Evolutionary conservation across 2,888 invertebrate species (phyloP), one percentile per base, ranked within the genome.

Genomic region (Temnothorax unifasciatus): DNA sequence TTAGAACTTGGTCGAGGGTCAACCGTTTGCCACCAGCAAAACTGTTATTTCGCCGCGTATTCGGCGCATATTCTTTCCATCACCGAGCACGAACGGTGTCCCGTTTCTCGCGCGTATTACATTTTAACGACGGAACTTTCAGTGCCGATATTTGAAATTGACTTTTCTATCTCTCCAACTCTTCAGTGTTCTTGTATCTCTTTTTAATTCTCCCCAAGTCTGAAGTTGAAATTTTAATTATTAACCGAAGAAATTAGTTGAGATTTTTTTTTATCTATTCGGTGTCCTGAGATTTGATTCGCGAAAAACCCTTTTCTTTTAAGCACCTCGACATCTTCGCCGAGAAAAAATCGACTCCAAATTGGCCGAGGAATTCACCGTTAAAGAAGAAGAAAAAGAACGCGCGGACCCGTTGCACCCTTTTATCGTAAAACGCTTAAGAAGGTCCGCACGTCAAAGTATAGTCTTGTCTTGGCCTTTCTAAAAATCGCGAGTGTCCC

Each of bases 401-500:
- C 29, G 29, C 29, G 29, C 29, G 2, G 29, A 29, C 29, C 29
- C 2, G 52, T 15, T 41, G 41, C 18, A 15, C 29, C 73, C 25
- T 41, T 73, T 21, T 11, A 61, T 44, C 41, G 61, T 38, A 29
- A 73, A 59, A 74, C 13, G 25, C n/a, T 44, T 29, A n/a, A 74
- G 59, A 8, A 74, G 13, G 1, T 74, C 61, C 34, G n/a, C 44
- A 25, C n/a, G 52, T 66, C 38, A 25, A 9, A 41, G 25, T 29
- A 41, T 29, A 41, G 25, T 44, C 54, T 66, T 13, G 38, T 41
- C 38, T 34, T 4, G 25, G 52, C n/a, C 15, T 77, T 47, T 76
- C 68, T 77, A 54, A 77, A 76, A 77, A 68, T 68, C 54, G 69
- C 77, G n/a, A 15, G 29, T 69, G 77, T 44, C 69, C 77, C 44